Evolutionary conservation across 2,888 invertebrate genomes (phyloP).

Genomic region (Nemapogon koenigi): DNA sequence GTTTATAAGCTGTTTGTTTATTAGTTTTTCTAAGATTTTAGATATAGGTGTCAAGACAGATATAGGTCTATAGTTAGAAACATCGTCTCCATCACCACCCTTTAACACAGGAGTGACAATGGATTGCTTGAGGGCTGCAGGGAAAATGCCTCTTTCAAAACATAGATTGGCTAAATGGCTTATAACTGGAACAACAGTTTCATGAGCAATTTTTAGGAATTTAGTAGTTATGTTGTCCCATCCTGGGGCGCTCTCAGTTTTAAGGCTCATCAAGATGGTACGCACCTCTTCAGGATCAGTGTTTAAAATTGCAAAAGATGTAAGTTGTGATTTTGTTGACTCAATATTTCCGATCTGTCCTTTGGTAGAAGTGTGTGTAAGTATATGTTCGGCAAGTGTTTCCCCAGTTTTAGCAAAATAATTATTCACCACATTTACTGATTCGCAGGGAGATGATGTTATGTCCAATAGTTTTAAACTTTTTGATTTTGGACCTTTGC

Average conservation of each 20-base stretch:
- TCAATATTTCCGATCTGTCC: no score
- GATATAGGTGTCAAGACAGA: constrained; percentile 1
- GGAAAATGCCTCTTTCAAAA: constrained; percentile 13
- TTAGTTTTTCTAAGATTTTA: constrained; percentile 3
- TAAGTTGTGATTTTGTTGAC: background rate
- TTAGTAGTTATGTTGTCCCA: constrained; percentile 11
- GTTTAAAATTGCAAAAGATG: constrained; percentile 3
- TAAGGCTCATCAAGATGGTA: constrained; percentile 8
- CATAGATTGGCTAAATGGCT: constrained; percentile 16
- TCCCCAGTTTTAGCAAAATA: no score
- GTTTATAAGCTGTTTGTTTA: background rate
- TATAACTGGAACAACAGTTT: constrained; percentile 5
- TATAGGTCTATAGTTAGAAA: constrained; percentile 15
- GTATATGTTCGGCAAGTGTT: no score
- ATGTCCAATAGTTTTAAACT: no score
- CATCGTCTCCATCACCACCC: constrained; percentile 7
- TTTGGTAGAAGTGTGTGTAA: no score
- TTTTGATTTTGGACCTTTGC: no score
- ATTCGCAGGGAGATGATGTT: no score
- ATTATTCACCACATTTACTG: no score
- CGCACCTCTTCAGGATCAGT: constrained; percentile 13
- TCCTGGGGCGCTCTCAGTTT: constrained; percentile 12
- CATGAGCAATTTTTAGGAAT: constrained; percentile 13
- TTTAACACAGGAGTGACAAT: constrained; percentile 14
- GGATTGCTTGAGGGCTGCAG: constrained; percentile 14